Conservation (phyloP, 37 sponge, comb jelly and placozoan genomes). For the Eunapius fragilis region DNA sequence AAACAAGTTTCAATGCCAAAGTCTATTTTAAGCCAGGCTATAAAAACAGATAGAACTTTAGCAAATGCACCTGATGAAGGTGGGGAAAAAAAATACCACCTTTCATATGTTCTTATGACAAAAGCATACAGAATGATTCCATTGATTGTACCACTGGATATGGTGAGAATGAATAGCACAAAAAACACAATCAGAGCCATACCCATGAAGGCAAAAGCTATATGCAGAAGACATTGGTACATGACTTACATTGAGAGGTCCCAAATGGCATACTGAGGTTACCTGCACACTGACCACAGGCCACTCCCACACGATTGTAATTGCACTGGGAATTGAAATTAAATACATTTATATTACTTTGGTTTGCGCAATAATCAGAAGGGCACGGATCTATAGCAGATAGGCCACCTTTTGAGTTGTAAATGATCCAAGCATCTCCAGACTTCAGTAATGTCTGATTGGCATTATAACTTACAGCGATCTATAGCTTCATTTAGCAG, state of each 20-base stretch:
- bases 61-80: not conserved
- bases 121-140: slow-evolving; percentile 50
- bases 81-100: not conserved
- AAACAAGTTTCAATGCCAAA: not conserved
- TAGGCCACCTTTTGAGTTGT: not conserved
- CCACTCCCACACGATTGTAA: slow-evolving; percentile 22
- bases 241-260: slow-evolving; percentile 6
- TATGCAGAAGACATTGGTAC: slow-evolving; percentile 27
- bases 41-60: not conserved
- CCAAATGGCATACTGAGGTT: slow-evolving; percentile 32
- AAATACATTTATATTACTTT: not conserved
- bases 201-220: slow-evolving; percentile 11
- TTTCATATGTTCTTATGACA: slow-evolving; percentile 4
- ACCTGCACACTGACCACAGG: slow-evolving; percentile 31
- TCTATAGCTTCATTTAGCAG: not conserved
- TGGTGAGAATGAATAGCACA: slow-evolving; percentile 23
- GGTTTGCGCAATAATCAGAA: slow-evolving; percentile 6
- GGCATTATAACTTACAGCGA: not conserved
- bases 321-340: slow-evolving; percentile 23
- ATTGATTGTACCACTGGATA: slow-evolving; percentile 40
- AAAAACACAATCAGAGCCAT: slow-evolving; percentile 24
- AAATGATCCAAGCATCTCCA: not conserved
- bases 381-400: slow-evolving; percentile 5
- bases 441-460: not conserved
- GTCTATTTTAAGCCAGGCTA: not conserved